Percentiles rank a stretch among this genome's conserved stretches.
phyloP scores from a whole-genome alignment of 2,113 vertebrate species.

The Chionis minor region DNA sequence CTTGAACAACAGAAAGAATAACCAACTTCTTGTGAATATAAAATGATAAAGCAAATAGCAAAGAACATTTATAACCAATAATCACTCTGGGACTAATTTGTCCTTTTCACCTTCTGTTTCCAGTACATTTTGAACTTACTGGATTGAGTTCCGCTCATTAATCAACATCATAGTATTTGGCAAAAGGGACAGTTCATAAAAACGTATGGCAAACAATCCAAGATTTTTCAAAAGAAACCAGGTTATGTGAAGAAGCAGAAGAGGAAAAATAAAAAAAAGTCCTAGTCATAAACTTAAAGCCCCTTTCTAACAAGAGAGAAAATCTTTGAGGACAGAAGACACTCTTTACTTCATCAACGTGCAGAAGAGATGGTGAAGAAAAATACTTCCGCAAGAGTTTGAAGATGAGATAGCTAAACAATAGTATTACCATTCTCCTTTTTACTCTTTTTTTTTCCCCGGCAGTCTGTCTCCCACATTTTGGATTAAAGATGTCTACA shows the following conservation, averaged over 20 bases:
- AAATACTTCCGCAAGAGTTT: background rate
- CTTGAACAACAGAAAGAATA: slow-evolving; percentile 26
- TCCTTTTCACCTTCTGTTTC: background rate
- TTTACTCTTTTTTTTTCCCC: background rate
- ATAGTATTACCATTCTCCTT: background rate
- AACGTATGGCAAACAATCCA: background rate
- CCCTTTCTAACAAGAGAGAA: background rate
- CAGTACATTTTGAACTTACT: background rate
- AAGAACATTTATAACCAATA: background rate
- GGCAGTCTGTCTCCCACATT: background rate
- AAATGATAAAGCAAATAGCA: slow-evolving; percentile 16
- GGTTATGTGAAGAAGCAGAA: background rate
- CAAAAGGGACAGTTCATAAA: background rate
- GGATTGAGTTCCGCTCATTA: background rate
- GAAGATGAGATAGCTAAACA: background rate
- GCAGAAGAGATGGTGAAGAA: background rate
- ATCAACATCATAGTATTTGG: background rate
- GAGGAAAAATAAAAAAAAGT: background rate
- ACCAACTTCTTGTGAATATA: background rate
- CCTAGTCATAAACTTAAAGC: background rate
- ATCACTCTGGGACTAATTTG: background rate
- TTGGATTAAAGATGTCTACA: background rate
- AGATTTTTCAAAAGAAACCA: background rate
- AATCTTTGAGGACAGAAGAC: background rate
- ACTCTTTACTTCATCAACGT: background rate